phyloP scores from a whole-genome alignment of 2,888 invertebrate genomes.

The Oscheius sp. region DNA sequence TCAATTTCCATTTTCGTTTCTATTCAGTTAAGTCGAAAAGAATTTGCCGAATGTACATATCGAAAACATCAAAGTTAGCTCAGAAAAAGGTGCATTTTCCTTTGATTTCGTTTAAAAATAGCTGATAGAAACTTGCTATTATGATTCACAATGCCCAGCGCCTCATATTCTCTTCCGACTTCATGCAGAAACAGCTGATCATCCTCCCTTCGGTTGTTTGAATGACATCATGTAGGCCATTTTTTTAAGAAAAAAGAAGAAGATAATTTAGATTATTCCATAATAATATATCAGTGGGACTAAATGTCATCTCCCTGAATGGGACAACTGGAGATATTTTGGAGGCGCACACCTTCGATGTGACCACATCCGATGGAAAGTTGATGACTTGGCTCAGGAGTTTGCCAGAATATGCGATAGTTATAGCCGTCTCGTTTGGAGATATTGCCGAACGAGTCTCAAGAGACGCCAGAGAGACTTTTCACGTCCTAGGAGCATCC shows the following conservation, averaged over 20 bases:
- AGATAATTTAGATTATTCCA: slow-evolving; percentile 35
- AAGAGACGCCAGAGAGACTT: slow-evolving; percentile 41
- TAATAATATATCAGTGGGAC: slow-evolving; percentile 67
- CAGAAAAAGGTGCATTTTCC: background rate
- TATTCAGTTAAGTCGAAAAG: too few relatives aligned
- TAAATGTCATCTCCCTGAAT: slow-evolving; percentile 74
- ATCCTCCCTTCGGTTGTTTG: slow-evolving; percentile 54
- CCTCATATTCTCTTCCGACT: slow-evolving; percentile 50
- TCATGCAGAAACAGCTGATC: slow-evolving; percentile 44
- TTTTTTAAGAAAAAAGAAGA: background rate
- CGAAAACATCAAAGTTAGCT: background rate
- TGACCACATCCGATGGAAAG: slow-evolving; percentile 51
- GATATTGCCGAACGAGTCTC: slow-evolving; percentile 57
- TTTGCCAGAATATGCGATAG: slow-evolving; percentile 33
- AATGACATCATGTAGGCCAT: slow-evolving; percentile 49
- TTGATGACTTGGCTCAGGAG: slow-evolving; percentile 52
- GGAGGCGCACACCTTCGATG: slow-evolving; percentile 43
- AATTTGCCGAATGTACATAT: too few relatives aligned
- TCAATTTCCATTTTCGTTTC: background rate
- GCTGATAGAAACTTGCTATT: slow-evolving; percentile 38
- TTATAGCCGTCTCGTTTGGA: slow-evolving; percentile 54
- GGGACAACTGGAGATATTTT: slow-evolving; percentile 71
- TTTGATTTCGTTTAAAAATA: background rate
- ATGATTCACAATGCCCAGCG: slow-evolving; percentile 39
- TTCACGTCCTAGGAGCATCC: slow-evolving; percentile 42